These are phyloP conservation scores for Megaceryle alcyon DNA, from an alignment of 2,797 vertebrate species.

Conservation along the genomic window DNA sequence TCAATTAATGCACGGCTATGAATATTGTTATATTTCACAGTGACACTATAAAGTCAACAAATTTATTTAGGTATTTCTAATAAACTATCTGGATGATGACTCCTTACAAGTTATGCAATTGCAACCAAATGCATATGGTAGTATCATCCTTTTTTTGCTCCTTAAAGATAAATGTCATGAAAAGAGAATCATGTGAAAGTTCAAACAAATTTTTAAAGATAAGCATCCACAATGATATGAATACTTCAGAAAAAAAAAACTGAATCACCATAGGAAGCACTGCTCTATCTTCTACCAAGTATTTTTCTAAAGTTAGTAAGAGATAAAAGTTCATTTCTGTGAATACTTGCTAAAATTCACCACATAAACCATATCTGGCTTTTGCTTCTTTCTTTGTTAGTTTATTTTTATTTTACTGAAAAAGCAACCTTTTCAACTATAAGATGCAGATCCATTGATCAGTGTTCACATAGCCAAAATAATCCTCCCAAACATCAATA, in stretches of 20 bases:
- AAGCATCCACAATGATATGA: background rate
- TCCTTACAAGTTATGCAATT: background rate
- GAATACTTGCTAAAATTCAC: background rate
- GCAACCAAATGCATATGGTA: fast-evolving
- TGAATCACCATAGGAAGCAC: background rate
- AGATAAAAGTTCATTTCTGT: background rate
- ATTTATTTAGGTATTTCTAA: background rate
- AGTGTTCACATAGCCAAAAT: background rate
- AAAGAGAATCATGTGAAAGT: background rate
- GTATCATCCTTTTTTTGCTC: background rate
- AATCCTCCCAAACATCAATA: background rate
- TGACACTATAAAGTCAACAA: background rate
- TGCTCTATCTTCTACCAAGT: background rate
- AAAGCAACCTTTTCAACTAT: conserved; percentile 11
- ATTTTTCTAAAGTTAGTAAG: background rate
- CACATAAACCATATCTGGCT: background rate
- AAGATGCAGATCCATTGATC: conserved; percentile 13
- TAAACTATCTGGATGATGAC: background rate
- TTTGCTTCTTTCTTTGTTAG: background rate
- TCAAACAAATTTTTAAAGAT: background rate
- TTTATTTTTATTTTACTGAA: background rate
- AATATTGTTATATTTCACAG: background rate
- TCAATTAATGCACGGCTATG: background rate
- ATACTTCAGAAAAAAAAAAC: background rate
- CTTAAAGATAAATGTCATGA: background rate